phyloP scores from a whole-genome alignment of 2,797 vertebrate genomes.

The Salarias fasciatus region DNA sequence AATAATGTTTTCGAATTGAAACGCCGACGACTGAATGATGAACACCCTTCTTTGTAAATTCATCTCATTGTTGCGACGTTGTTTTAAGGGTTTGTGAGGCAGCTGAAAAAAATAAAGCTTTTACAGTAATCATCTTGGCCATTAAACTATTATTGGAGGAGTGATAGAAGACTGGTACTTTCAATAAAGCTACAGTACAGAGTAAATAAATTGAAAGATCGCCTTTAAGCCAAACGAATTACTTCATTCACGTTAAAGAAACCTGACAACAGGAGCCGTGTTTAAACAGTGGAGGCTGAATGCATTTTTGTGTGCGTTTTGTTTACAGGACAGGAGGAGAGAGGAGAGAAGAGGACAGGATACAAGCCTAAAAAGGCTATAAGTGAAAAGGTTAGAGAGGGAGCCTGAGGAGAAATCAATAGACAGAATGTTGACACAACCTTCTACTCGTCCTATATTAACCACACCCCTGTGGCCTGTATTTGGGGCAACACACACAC shows the following conservation, averaged over 20 bases:
- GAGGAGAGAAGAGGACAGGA: background rate
- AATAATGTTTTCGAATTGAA: conserved; percentile 26
- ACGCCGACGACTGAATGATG: conserved; percentile 3
- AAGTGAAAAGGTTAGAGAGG: conserved; percentile 53
- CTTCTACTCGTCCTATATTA: conserved; percentile 66
- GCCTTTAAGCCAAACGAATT: background rate
- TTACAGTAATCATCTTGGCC: background rate
- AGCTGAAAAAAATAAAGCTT: conserved; percentile 3
- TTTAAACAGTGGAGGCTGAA: background rate
- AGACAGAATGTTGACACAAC: conserved; percentile 65
- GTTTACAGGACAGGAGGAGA: too few relatives aligned
- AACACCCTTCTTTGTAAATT: background rate
- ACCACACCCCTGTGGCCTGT: conserved; percentile 57
- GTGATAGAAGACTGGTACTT: too few relatives aligned
- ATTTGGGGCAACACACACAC: conserved; percentile 14
- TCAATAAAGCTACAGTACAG: background rate
- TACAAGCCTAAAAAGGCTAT: conserved; percentile 37
- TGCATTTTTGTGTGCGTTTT: background rate
- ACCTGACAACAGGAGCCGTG: conserved; percentile 7
- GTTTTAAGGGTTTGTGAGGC: background rate
- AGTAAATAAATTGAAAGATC: background rate
- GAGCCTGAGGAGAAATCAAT: conserved; percentile 64
- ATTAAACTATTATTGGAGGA: background rate
- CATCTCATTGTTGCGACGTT: background rate
- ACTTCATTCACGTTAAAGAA: conserved; percentile 13